Base-by-base conservation (phyloP, 2,113 vertebrate species). In the Piprites chloris region DNA sequence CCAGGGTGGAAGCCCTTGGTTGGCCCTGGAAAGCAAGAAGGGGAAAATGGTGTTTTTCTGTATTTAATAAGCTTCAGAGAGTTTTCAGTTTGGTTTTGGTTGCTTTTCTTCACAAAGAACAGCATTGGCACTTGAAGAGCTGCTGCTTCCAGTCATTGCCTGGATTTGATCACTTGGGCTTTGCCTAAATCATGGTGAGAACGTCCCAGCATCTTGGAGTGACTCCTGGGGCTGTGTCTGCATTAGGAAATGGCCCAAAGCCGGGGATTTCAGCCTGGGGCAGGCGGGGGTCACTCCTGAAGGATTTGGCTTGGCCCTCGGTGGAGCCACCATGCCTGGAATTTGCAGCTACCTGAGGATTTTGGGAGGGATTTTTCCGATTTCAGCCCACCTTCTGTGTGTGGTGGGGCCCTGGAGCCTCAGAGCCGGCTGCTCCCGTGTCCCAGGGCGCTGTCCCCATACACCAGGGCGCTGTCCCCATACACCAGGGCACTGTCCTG, bases 381-480 rank as follows among this genome's bases (percentile, higher is more conserved):
- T 21, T 5, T 2, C 2, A 15, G 8, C 89, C 23, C 49, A 76
- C 67, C 72, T 76, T 0, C n/a, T 35, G 46, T 16, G 47, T 10
- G 30, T 5, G 71, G 8, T 4, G 23, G 39, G 53, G 68, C 52
- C 3, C 37, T 33, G 27, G 50, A 9, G 14, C 37, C 63, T 90
- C 88, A 90, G 49, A 90, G 80, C 8, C 72, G 65, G 83, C 89
- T 87, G 67, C 7, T 85, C 35, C 98, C 97, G 18, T 96, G 98
- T 63, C 98, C 98, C 80, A 99, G 92, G 2, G 90, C 66, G 23
- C 89, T 49, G 47, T 24, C 47, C 47, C 47, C 23, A 8, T 24
- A 10, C 47, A 3, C 47, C 47, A 50, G 14, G 49, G 49, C 26
- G 10, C 83, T 87, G 67, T 7, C 89, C n/a, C 98, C 97, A 22